These are phyloP conservation scores for Nephila pilipes DNA, from an alignment of 1,140 invertebrate species.

Conservation along the genomic window DNA sequence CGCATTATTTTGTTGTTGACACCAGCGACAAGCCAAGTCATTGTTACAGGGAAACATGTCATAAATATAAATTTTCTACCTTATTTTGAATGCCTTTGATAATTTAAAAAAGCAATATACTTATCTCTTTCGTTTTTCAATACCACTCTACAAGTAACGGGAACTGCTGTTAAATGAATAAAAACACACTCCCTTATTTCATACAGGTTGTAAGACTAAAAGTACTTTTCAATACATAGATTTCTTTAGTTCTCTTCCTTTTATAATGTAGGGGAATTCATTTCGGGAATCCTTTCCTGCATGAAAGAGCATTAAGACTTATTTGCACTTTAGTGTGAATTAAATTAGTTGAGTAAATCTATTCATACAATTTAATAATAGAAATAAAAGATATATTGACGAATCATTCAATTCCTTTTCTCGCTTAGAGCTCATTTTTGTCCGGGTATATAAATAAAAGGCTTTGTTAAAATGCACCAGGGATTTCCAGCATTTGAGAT, in stretches of 20 bases:
- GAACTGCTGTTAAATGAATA: background rate
- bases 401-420: background rate
- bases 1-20: background rate
- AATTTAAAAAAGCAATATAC: background rate
- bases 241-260: background rate
- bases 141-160: background rate
- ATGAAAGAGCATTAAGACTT: background rate
- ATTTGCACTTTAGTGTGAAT: background rate
- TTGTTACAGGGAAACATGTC: background rate
- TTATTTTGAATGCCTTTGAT: background rate
- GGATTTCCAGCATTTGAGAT: conserved; percentile 5
- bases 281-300: background rate
- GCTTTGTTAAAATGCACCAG: conserved; percentile 4
- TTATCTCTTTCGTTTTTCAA: background rate
- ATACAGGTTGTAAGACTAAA: background rate
- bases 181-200: background rate
- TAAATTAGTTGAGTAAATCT: background rate
- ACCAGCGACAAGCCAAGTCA: background rate
- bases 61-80: conserved; percentile 9
- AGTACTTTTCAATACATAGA: background rate
- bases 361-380: conserved; percentile 22
- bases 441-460: background rate
- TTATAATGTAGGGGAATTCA: background rate
- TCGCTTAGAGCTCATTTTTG: background rate
- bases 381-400: background rate